These are phyloP conservation scores for Palloptera scutellata DNA, from an alignment of 2,888 invertebrate species.

Conservation along the genomic window DNA sequence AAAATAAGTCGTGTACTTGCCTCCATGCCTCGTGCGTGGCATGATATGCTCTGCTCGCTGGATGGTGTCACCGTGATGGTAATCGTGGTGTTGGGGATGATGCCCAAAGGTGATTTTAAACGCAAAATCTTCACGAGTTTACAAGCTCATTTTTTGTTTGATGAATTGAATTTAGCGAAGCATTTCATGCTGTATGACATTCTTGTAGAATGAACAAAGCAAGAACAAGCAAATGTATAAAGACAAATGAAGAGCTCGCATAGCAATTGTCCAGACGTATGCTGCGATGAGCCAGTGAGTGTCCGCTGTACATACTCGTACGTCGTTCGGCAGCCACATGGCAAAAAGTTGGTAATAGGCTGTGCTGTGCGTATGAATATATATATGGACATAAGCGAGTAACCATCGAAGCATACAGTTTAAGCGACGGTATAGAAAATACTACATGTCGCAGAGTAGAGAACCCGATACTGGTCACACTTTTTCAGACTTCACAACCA, in stretches of 20 bases:
- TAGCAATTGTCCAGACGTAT: constrained; percentile 17
- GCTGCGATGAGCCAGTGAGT: not conserved
- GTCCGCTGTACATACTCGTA: no score
- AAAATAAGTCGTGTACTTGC: not conserved
- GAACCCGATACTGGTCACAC: no score
- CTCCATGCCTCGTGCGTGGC: not conserved
- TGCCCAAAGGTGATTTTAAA: not conserved
- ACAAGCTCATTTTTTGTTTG: constrained; percentile 9
- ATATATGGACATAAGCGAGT: no score
- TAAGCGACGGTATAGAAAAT: no score
- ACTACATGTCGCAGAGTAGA: no score
- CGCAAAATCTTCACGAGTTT: not conserved
- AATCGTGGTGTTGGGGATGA: not conserved
- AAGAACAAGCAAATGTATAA: not conserved
- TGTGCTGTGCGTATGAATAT: no score
- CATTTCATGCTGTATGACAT: not conserved
- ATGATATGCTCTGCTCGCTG: not conserved
- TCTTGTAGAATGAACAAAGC: not conserved
- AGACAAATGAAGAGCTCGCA: constrained; percentile 19
- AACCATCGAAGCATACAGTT: no score
- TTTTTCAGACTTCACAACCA: no score
- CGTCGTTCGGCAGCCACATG: no score
- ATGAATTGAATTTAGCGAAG: constrained; percentile 19
- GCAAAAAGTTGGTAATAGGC: no score
- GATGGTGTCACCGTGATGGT: no score